Evolutionary conservation across 2,113 vertebrate species (phyloP).

Genomic region (Carassius gibelio): DNA sequence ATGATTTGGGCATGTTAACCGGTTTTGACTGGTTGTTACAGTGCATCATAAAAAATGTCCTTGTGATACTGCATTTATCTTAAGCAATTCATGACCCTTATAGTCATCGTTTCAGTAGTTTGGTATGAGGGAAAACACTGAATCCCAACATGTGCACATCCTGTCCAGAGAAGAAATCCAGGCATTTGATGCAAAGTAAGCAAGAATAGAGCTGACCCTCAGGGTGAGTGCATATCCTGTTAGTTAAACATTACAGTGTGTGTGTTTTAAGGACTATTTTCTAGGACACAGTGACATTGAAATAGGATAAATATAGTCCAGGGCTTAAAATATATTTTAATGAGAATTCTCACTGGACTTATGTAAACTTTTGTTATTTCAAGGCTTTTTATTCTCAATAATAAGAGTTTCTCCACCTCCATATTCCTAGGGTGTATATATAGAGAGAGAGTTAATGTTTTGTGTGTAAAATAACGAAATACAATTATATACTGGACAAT

Average conservation of each 20-base stretch:
- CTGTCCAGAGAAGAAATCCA: not conserved
- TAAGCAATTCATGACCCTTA: not conserved
- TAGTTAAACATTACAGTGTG: not conserved
- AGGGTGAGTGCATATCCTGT: conserved; percentile 41
- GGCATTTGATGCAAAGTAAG: conserved; percentile 29
- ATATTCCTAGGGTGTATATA: not conserved
- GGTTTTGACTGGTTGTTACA: not conserved
- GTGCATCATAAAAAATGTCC: not conserved
- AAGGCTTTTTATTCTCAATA: not conserved
- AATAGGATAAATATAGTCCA: not conserved
- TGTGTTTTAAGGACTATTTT: not conserved
- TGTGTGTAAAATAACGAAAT: not conserved
- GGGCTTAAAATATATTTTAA: not conserved
- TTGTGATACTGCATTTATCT: not conserved
- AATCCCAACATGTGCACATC: conserved; percentile 13
- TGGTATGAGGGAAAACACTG: not conserved
- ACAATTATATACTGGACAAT: not conserved
- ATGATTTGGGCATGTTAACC: not conserved
- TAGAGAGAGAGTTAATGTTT: not conserved
- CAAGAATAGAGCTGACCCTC: conserved; percentile 20
- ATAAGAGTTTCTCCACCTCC: not conserved
- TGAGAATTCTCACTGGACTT: not conserved
- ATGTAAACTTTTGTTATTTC: not conserved
- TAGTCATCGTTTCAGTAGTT: not conserved
- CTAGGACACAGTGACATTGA: not conserved